These are phyloP conservation scores for Sandelia bainsii DNA, from an alignment of 2,797 vertebrate species.

Conservation along the genomic window DNA sequence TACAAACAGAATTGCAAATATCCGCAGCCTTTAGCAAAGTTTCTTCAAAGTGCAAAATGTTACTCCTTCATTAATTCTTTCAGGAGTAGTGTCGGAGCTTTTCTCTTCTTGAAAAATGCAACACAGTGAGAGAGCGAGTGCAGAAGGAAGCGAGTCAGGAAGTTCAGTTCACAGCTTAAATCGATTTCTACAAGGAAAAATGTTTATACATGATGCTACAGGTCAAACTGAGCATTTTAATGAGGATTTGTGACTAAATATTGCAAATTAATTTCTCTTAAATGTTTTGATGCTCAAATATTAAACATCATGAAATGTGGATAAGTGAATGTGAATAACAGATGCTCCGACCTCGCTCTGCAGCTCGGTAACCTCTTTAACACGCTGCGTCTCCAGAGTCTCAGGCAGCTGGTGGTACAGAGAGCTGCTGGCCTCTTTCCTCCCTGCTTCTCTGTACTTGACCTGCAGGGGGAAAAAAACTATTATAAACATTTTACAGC, in stretches of 20 bases:
- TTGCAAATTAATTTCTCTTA: background rate
- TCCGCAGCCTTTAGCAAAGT: background rate
- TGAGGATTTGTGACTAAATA: background rate
- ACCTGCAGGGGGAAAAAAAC: constrained; percentile 48
- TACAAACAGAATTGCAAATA: constrained; percentile 31
- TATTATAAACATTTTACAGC: accelerated
- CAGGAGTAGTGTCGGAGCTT: background rate
- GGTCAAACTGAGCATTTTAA: background rate
- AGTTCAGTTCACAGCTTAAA: too few species aligned
- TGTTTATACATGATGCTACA: accelerated
- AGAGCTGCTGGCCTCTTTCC: constrained; percentile 81
- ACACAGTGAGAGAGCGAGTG: background rate
- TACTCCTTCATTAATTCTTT: constrained; percentile 13
- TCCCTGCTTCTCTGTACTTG: constrained; percentile 88
- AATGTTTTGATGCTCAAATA: constrained; percentile 4
- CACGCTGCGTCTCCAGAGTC: constrained; percentile 89
- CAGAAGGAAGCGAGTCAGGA: background rate
- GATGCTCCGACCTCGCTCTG: constrained; percentile 88
- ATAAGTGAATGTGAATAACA: constrained; percentile 35
- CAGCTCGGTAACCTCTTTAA: constrained; percentile 86
- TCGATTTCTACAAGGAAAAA: background rate
- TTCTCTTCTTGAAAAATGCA: background rate
- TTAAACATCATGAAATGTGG: constrained; percentile 16
- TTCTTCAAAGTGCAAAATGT: constrained; percentile 16
- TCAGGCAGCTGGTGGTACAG: constrained; percentile 90